A percentile compares a stretch with the other conserved stretches of the same genome.
Conservation (phyloP, 2,888 invertebrate species). For the Campopleginae sp. region DNA sequence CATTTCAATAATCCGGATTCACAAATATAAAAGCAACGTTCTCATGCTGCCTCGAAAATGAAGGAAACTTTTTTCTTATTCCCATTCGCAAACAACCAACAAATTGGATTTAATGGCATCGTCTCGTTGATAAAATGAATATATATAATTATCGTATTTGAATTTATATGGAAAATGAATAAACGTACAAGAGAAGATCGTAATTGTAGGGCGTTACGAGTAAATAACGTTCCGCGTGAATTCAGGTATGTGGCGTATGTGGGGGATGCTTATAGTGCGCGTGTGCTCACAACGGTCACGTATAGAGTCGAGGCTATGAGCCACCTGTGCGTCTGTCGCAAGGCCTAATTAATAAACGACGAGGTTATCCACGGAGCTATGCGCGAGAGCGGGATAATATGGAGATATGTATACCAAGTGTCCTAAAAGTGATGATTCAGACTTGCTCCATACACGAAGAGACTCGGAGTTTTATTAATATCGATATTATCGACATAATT, state of each 20-base stretch:
- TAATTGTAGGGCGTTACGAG: slow-evolving; percentile 51
- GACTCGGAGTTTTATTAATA: too few species aligned
- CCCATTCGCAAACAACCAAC: background rate
- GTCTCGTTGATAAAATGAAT: background rate
- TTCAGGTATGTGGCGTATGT: slow-evolving; percentile 63
- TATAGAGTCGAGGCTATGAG: slow-evolving; percentile 52
- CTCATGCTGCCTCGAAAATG: background rate
- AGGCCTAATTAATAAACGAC: slow-evolving; percentile 71
- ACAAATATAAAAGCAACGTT: background rate
- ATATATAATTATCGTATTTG: slow-evolving; percentile 12
- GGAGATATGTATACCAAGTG: slow-evolving; percentile 33
- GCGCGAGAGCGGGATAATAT: slow-evolving; percentile 40
- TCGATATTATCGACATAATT: too few species aligned
- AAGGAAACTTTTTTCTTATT: background rate
- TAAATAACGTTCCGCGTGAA: slow-evolving; percentile 57
- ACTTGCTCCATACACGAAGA: background rate
- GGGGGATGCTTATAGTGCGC: slow-evolving; percentile 53
- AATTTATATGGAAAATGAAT: background rate
- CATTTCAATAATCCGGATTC: background rate
- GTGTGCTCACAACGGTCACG: slow-evolving; percentile 61
- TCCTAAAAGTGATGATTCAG: background rate
- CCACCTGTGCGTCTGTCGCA: slow-evolving; percentile 71
- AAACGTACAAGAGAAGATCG: background rate
- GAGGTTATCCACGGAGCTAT: slow-evolving; percentile 50
- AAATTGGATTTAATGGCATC: background rate